These are phyloP conservation scores for Itoplectis maculator DNA, from an alignment of 2,888 invertebrate genomes.

Conservation along the genomic window DNA sequence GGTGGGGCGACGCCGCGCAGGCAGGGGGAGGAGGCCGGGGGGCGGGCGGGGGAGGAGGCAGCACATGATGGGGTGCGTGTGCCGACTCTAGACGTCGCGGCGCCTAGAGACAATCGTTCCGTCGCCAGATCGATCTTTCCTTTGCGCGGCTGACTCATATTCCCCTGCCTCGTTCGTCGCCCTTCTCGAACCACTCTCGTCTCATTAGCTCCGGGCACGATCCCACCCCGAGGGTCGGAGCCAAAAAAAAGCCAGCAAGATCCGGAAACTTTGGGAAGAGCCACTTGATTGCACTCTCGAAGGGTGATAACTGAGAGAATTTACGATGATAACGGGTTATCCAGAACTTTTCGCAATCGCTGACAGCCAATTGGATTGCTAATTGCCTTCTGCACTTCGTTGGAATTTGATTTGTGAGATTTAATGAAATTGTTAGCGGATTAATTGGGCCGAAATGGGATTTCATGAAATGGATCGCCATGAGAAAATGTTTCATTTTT, in stretches of 20 bases:
- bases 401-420: not conserved
- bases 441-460: not conserved
- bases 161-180: constrained; percentile 63
- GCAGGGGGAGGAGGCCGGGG: constrained; percentile 2
- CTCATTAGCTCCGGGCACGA: constrained; percentile 53
- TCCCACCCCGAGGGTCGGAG: not conserved
- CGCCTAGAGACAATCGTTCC: constrained; percentile 82
- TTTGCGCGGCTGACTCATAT: constrained; percentile 81
- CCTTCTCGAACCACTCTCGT: constrained; percentile 56
- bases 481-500: not conserved
- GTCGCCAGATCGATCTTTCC: constrained; percentile 82
- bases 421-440: not conserved
- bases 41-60: constrained; percentile 47
- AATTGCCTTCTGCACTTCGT: constrained; percentile 21
- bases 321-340: constrained; percentile 13
- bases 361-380: no score
- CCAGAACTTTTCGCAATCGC: no score
- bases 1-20: no score
- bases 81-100: constrained; percentile 82
- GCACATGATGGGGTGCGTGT: constrained; percentile 69
- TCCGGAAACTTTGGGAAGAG: constrained; percentile 45
- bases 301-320: constrained; percentile 57
- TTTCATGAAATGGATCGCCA: not conserved
- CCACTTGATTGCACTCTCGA: constrained; percentile 28
- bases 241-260: not conserved